A percentile compares a stretch with the other conserved stretches of the same genome.
phyloP scores from a whole-genome alignment of 2,113 vertebrate species.

The Paramisgurnus dabryanus region DNA sequence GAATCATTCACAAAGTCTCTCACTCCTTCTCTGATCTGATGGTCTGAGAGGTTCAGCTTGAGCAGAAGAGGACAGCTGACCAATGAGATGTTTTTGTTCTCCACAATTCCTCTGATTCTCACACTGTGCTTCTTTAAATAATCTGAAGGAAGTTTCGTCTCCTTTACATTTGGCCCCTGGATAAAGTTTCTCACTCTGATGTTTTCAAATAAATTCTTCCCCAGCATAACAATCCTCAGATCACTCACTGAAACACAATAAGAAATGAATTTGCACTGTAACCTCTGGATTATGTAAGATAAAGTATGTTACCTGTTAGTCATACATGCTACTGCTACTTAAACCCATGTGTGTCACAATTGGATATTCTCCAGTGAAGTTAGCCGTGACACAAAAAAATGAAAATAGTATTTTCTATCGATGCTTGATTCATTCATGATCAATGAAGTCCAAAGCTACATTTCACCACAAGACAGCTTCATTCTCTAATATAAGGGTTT shows the following conservation, averaged over 20 bases:
- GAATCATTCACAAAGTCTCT: constrained; percentile 11
- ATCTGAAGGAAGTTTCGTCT: no score
- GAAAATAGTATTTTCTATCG: no score
- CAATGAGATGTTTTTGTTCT: not conserved
- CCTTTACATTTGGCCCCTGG: no score
- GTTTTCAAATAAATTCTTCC: not conserved
- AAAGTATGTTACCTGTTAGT: not conserved
- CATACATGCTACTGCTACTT: no score
- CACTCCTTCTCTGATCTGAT: not conserved
- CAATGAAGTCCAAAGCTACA: no score
- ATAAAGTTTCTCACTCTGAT: constrained; percentile 1
- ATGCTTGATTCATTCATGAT: no score
- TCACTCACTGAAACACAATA: constrained; percentile 11
- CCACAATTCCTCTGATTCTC: not conserved
- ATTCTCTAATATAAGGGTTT: no score
- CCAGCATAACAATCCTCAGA: constrained; percentile 18
- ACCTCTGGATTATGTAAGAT: not conserved
- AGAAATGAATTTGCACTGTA: not conserved
- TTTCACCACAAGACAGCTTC: no score
- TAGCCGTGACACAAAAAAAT: no score
- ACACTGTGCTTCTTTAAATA: not conserved
- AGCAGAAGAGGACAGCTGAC: not conserved
- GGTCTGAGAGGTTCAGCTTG: not conserved
- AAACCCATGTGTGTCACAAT: no score
- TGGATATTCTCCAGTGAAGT: no score